Percentiles rank a stretch among this genome's conserved stretches.
Evolutionary conservation across 2,888 invertebrate genomes (phyloP).

Genomic region (Lasioglossum villosulum): DNA sequence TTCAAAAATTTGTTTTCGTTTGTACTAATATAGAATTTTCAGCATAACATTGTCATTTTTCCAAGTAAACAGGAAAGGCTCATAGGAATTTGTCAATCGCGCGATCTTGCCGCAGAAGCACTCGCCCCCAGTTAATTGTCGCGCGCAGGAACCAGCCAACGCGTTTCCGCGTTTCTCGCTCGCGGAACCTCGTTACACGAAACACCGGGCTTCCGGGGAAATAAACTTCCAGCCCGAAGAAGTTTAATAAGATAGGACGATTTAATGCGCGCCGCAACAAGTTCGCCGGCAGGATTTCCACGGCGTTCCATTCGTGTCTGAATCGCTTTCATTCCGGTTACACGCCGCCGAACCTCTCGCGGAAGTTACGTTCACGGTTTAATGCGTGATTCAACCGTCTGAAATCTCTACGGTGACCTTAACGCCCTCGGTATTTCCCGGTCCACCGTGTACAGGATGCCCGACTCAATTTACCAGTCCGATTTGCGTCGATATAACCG

Average conservation of each 20-base stretch:
- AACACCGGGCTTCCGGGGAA: constrained; percentile 44
- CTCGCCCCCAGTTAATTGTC: constrained; percentile 21
- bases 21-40: not conserved
- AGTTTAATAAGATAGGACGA: constrained; percentile 62
- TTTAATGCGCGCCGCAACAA: constrained; percentile 61
- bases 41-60: not conserved
- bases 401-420: constrained; percentile 19
- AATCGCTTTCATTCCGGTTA: constrained; percentile 25
- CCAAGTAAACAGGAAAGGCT: not conserved
- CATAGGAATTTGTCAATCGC: not conserved
- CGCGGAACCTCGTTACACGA: constrained; percentile 49
- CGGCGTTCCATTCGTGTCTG: constrained; percentile 35
- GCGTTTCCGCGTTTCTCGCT: constrained; percentile 20
- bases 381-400: constrained; percentile 29
- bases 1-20: not conserved
- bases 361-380: constrained; percentile 40
- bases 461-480: not conserved
- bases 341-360: constrained; percentile 19
- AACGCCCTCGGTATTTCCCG: not conserved
- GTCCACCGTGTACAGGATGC: not conserved
- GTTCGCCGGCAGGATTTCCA: constrained; percentile 44
- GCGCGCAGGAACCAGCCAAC: constrained; percentile 12
- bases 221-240: constrained; percentile 55
- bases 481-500: not conserved
- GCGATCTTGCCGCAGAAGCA: not conserved